Evolutionary conservation across 2,797 vertebrate genomes (phyloP).

Genomic region (Eulemur coronatus): DNA sequence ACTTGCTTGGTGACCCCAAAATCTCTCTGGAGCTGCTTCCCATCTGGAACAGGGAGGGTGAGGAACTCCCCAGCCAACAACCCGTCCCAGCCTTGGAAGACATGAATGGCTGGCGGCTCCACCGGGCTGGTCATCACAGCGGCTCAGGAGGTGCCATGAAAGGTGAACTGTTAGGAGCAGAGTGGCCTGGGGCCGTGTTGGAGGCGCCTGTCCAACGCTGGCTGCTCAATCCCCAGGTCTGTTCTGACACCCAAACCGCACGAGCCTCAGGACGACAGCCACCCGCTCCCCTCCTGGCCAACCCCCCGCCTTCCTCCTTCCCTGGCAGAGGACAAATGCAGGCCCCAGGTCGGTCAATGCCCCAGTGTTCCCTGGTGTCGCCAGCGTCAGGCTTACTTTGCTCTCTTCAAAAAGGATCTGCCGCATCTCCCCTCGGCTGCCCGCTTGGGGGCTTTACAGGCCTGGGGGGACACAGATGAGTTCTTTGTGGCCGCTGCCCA

Average conservation of each 20-base stretch:
- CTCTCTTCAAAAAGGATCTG: not conserved
- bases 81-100: not conserved
- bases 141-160: constrained; percentile 52
- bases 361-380: not conserved
- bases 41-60: not conserved
- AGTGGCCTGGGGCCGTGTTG: not conserved
- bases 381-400: not conserved
- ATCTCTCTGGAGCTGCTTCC: not conserved
- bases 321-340: not conserved
- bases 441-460: not conserved
- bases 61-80: not conserved
- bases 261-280: not conserved
- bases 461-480: not conserved
- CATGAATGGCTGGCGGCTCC: constrained; percentile 14
- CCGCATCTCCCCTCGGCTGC: not conserved
- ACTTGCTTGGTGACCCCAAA: not conserved
- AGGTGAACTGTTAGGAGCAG: constrained; percentile 62
- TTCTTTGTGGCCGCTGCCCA: not conserved
- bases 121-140: not conserved
- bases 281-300: accelerated
- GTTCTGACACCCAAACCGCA: constrained; percentile 49
- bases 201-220: constrained; percentile 42
- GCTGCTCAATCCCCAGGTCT: not conserved
- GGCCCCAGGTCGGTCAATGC: not conserved
- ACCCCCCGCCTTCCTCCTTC: not conserved